Evolutionary conservation across 2,888 invertebrate species (phyloP).

Genomic region (Noctua comes): DNA sequence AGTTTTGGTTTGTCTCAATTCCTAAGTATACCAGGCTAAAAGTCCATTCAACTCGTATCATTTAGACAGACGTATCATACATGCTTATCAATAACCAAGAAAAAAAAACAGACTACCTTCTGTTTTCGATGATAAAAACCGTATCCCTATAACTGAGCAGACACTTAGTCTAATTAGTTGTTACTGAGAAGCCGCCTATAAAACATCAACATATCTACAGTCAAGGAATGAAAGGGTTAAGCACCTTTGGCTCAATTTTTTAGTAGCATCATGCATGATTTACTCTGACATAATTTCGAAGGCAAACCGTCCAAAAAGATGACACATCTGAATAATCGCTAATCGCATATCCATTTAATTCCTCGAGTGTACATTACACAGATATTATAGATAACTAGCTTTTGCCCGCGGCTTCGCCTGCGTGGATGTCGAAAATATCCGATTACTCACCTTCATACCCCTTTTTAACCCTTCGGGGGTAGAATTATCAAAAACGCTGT

Average conservation of each 20-base stretch:
- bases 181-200: constrained; percentile 7
- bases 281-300: background rate
- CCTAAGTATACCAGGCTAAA: background rate
- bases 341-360: background rate
- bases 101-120: constrained; percentile 6
- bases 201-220: background rate
- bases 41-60: background rate
- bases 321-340: background rate
- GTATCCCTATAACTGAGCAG: constrained; percentile 19
- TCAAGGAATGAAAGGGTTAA: background rate
- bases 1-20: background rate
- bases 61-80: background rate
- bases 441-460: no score
- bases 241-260: background rate
- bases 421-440: no score
- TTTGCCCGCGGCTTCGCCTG: no score
- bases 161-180: constrained; percentile 17
- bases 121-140: constrained; percentile 6
- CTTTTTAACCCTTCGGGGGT: no score
- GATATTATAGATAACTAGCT: constrained; percentile 26
- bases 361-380: constrained; percentile 10
- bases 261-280: background rate
- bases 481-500: no score
- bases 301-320: background rate
- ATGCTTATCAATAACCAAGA: constrained; percentile 20